Evolutionary conservation across 2,113 vertebrate genomes (phyloP).

Genomic region (Laticauda colubrina): DNA sequence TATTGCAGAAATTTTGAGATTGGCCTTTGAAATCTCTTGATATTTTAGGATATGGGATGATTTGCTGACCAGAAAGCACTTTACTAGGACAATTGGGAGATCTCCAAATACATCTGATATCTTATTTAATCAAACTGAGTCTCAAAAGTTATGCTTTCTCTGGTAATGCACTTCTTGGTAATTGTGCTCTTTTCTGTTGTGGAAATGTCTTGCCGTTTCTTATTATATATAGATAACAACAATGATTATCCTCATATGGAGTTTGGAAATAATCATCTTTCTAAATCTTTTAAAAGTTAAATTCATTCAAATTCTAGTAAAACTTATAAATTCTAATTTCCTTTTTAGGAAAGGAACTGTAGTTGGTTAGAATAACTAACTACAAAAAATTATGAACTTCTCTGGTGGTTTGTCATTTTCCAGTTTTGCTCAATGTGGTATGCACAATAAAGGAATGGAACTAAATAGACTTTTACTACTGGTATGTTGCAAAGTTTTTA

Average conservation of each 20-base stretch:
- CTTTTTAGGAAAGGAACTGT: constrained; percentile 29
- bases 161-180: background rate
- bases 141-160: background rate
- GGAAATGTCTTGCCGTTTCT: background rate
- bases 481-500: constrained; percentile 36
- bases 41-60: background rate
- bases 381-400: constrained; percentile 59
- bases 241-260: background rate
- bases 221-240: background rate
- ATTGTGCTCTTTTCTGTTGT: background rate
- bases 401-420: constrained; percentile 48
- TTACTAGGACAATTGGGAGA: background rate
- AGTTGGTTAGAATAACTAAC: constrained; percentile 17
- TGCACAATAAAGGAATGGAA: constrained; percentile 48
- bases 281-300: constrained; percentile 19
- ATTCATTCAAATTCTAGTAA: constrained; percentile 50
- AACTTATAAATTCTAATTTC: constrained; percentile 43
- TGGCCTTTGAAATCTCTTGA: background rate
- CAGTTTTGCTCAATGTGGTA: constrained; percentile 41
- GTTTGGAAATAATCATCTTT: constrained; percentile 6
- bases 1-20: background rate
- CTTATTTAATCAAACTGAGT: background rate
- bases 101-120: background rate
- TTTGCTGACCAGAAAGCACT: background rate
- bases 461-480: constrained; percentile 43